phyloP scores from a whole-genome alignment of 2,113 vertebrate genomes.

The Neofelis nebulosa region DNA sequence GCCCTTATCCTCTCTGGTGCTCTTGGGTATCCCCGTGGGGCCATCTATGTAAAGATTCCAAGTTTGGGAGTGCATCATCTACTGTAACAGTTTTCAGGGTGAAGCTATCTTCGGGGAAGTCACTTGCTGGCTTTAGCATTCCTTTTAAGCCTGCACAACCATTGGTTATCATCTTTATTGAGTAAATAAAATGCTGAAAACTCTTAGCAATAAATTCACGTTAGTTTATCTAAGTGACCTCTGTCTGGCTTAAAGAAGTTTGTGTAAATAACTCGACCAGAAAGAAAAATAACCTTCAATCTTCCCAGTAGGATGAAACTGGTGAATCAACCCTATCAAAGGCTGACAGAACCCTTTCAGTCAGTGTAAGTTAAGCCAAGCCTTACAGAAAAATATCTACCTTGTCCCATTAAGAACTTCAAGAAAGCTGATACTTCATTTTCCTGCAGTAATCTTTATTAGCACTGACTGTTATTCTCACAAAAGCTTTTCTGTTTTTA shows the following conservation, averaged over 20 bases:
- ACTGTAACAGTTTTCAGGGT: not conserved
- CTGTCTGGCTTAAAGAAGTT: not conserved
- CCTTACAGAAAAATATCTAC: not conserved
- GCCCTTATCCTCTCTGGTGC: not conserved
- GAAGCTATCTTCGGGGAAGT: not conserved
- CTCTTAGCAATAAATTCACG: not conserved
- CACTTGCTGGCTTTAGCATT: not conserved
- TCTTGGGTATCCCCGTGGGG: not conserved
- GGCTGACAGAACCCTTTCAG: not conserved
- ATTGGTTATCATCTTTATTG: not conserved
- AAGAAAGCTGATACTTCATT: not conserved
- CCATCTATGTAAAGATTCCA: not conserved
- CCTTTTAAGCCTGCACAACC: not conserved
- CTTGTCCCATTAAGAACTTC: constrained; percentile 3
- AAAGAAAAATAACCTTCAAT: not conserved
- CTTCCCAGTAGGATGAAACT: not conserved
- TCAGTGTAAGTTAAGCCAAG: not conserved
- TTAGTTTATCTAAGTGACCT: constrained; percentile 12
- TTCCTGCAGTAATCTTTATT: not conserved
- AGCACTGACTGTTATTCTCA: not conserved
- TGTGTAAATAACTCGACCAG: not conserved
- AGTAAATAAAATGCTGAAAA: constrained; percentile 8
- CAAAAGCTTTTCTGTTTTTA: not conserved
- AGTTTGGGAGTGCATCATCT: not conserved
- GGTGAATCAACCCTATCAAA: not conserved